Base-by-base conservation (phyloP, 2,113 vertebrate genomes). In the Dicentrarchus labrax region DNA sequence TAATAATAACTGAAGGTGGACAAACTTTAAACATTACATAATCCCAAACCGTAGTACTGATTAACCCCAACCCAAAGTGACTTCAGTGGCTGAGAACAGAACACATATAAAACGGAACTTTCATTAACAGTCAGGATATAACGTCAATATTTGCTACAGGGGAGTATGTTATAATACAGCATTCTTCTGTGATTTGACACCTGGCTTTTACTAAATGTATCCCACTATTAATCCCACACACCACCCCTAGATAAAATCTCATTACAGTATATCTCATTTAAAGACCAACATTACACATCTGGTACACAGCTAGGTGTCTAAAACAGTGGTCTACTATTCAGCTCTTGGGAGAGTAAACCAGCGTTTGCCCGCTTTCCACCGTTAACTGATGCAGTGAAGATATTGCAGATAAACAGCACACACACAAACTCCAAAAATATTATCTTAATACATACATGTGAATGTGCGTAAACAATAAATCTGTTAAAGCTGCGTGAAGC, bases 151-250 rank as follows among this genome's bases (percentile, higher is more conserved):
- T 72, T 51, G 51, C 67, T 83, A 75, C 72, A 72, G 16, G 50
- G 41, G 78, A 57, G 16, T 41, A 30, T 2, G 38, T 64, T 21
- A 54, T 54, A 53, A 48, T 82, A 67, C 84, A 89, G 89, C 78
- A 89, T 82, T 39, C 41, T 2, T 39, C 5, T 61, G 71, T 76
- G 43, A 78, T 76, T 85, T 85, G 2, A 82, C 66, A 47, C 30
- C 8, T 21, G 9, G 24, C 54, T 50, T 68, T 72, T 57, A 6
- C 24, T 43, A 8, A 24, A 13, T 47, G 21, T 6, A 13, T 4
- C 71, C 65, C 70, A 11, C 10, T 7, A 45, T 41, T 19, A 39
- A 45, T 11, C 6, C 12, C 41, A 38, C 1, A 24, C 51, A 30
- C 17, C 51, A 59, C 10, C 41, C 70, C 45, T 15, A 19, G 62